Evolutionary conservation across 2,888 invertebrate species (phyloP).

Genomic region (Didymodactylos carnosus): DNA sequence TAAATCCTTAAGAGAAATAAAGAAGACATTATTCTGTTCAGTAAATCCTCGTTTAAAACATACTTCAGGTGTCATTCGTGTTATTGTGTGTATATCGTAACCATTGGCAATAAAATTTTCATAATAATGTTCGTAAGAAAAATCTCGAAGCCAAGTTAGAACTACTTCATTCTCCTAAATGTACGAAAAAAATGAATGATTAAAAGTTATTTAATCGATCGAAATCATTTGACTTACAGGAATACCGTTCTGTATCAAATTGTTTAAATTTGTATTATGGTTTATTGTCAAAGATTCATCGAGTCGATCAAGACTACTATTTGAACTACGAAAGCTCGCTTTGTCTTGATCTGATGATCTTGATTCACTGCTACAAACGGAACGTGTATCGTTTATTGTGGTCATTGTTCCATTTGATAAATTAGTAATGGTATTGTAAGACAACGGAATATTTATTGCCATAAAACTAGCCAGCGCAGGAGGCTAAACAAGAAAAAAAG

Average conservation of each 20-base stretch:
- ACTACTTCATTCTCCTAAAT: slow-evolving; percentile 86
- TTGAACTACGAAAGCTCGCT: slow-evolving; percentile 32
- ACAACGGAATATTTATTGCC: too few species aligned
- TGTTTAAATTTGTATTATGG: not conserved
- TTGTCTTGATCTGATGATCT: slow-evolving; percentile 31
- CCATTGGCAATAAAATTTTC: slow-evolving; percentile 77
- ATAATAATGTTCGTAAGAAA: slow-evolving; percentile 83
- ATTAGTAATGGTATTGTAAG: not conserved
- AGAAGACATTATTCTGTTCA: slow-evolving; percentile 12
- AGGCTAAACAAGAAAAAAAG: not conserved
- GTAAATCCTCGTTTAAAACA: slow-evolving; percentile 2
- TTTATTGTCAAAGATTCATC: slow-evolving; percentile 37
- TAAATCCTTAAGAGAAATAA: slow-evolving; percentile 38
- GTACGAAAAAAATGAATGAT: too few species aligned
- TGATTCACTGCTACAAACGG: slow-evolving; percentile 24
- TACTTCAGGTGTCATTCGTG: slow-evolving; percentile 93
- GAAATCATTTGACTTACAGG: too few species aligned
- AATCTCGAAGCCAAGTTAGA: slow-evolving; percentile 71
- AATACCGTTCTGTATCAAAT: slow-evolving; percentile 11
- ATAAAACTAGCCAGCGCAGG: not conserved
- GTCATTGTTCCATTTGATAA: not conserved
- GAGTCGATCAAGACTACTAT: slow-evolving; percentile 43
- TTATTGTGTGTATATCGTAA: slow-evolving; percentile 88
- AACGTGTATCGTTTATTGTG: slow-evolving; percentile 9
- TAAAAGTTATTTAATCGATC: too few species aligned